Conservation (phyloP, 1,140 invertebrate species). For the Potamilus streckersoni region DNA sequence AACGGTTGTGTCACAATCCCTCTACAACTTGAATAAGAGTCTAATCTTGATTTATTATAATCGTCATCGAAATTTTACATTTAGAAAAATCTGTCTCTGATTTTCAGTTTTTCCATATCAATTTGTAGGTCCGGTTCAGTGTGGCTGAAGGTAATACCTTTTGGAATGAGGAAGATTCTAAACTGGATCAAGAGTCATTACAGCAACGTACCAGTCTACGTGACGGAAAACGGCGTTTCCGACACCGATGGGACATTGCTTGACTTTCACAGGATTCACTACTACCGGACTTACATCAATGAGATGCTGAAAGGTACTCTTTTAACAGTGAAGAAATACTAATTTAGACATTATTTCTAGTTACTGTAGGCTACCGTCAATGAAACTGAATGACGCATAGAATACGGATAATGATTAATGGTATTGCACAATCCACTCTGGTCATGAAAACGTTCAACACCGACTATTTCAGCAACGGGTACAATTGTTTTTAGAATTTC, state of each 20-base stretch:
- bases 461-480: too few species aligned
- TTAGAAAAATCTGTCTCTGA: too few species aligned
- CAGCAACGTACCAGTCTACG: conserved; percentile 73
- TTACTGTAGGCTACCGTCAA: too few species aligned
- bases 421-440: too few species aligned
- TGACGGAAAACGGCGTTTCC: conserved; percentile 80
- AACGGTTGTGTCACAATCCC: too few species aligned
- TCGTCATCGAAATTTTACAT: too few species aligned
- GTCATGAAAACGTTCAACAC: too few species aligned
- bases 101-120: background rate
- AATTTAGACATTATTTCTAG: background rate
- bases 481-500: too few species aligned
- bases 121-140: conserved; percentile 48
- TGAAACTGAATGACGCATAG: too few species aligned
- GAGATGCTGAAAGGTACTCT: conserved; percentile 71
- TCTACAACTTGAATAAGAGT: too few species aligned
- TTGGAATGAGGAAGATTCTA: conserved; percentile 76
- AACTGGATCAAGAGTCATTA: conserved; percentile 76
- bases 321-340: background rate
- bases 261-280: conserved; percentile 72
- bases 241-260: conserved; percentile 68
- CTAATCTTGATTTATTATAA: too few species aligned
- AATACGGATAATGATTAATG: too few species aligned
- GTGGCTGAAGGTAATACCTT: conserved; percentile 71
- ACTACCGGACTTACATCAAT: conserved; percentile 74